Percentiles rank a stretch among this genome's conserved stretches.
These are phyloP conservation scores for Drosophila insularis DNA, from an alignment of 1,140 invertebrate genomes.

Conservation along the genomic window DNA sequence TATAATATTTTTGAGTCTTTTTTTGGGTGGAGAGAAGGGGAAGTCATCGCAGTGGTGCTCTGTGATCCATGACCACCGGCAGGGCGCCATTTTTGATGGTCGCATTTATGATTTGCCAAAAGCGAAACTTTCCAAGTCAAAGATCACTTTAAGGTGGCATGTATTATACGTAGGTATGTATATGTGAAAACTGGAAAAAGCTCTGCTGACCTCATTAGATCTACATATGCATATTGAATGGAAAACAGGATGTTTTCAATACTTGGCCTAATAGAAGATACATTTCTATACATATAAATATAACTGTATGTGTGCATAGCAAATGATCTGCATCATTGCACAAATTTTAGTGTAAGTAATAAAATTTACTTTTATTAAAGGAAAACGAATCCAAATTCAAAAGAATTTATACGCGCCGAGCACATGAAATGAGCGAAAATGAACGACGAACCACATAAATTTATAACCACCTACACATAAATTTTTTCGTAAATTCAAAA, in stretches of 20 bases:
- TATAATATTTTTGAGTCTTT: conserved; percentile 2
- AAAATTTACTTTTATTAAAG: conserved; percentile 81
- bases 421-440: conserved; percentile 49
- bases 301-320: conserved; percentile 13
- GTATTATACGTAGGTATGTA: background rate
- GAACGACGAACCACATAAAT: conserved; percentile 74
- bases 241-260: conserved; percentile 69
- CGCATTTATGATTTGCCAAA: conserved; percentile 73
- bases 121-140: conserved; percentile 63
- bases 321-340: conserved; percentile 18
- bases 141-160: conserved; percentile 25
- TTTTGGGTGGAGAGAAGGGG: background rate
- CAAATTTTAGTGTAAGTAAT: conserved; percentile 73
- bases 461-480: conserved; percentile 65
- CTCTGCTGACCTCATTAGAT: background rate
- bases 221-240: no score
- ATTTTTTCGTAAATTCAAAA: conserved; percentile 56
- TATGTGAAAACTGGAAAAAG: background rate
- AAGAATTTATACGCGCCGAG: conserved; percentile 70
- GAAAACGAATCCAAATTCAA: conserved; percentile 77
- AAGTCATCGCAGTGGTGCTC: conserved; percentile 31
- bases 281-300: conserved; percentile 19
- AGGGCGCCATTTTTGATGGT: conserved; percentile 68
- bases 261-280: conserved; percentile 10
- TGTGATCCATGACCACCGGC: conserved; percentile 68